Conservation (phyloP, 2,888 invertebrate species). For the Tenodera sinensis region DNA sequence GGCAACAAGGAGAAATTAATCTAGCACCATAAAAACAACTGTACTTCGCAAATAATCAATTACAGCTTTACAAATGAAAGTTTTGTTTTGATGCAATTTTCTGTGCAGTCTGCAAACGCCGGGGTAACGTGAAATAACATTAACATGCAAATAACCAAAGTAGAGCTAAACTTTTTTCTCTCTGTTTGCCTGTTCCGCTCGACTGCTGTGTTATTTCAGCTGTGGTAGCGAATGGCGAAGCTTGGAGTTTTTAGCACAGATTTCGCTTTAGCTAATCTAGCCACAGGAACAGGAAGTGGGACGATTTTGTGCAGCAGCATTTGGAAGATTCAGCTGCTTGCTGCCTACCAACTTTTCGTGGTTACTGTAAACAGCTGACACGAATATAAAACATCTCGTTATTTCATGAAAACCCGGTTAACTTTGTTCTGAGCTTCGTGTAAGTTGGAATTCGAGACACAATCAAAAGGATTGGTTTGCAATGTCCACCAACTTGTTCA, state of each 20-base stretch:
- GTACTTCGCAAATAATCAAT: background rate
- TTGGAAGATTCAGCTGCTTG: background rate
- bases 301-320: background rate
- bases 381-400: background rate
- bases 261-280: background rate
- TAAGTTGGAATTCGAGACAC: background rate
- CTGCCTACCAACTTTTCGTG: background rate
- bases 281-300: background rate
- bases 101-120: background rate
- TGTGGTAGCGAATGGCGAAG: background rate
- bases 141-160: background rate
- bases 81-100: background rate
- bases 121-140: background rate
- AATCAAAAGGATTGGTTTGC: background rate
- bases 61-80: background rate
- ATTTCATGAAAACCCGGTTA: background rate
- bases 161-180: background rate
- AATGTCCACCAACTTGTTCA: background rate
- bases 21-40: background rate
- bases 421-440: background rate
- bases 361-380: too few species aligned
- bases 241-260: background rate
- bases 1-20: background rate
- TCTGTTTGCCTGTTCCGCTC: background rate
- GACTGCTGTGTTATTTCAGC: background rate